Base-by-base conservation (phyloP, 2,888 invertebrate species). In the Melanotus villosus region DNA sequence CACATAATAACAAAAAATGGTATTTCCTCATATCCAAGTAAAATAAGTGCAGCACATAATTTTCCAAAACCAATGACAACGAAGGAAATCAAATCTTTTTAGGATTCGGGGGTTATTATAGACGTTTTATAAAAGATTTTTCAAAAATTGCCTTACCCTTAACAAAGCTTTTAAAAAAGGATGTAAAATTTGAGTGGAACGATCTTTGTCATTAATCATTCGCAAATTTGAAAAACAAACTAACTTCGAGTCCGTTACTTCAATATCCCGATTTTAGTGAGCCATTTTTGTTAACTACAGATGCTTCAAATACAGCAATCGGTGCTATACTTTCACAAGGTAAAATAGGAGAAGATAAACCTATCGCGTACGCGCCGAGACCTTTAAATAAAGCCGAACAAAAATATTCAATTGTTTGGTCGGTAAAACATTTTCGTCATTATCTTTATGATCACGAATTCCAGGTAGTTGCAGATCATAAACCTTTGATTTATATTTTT, bases 301-400 rank as follows among this genome's bases (percentile, higher is more conserved):
- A 84, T 65, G 84, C 83, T 0, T 78, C 77, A 14, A 77, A 82
- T 50, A 74, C 68, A 45, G 77, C 80, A 18, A 68, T 81, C 2
- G 80, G 80, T 3, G 74, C 76, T 0, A 73, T 82, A 0, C 34
- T 82, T 4, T 77, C 79, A 0, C 82, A 84, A 73, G 75, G 74
- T 26, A 4, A 70, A 68, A 38, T 76, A 60, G 70, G 74, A 19
- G 72, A 77, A 54, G 79, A 83, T 60, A 64, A 78, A 18, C 82
- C 81, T 1, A 77, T 84, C 1, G 81, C 82, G 10, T 84, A 81
- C 65, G 79, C 80, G 4, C 76, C 77, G 26, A 56, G 82, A 65
- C 80, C 79, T 0, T 62, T 81, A 10, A 83, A 79, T 62, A 73
- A 76, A 65, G 75, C 78, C 0, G 81, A 83, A 76, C 50, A 30